Evolutionary conservation across 2,888 invertebrate species (phyloP).

Genomic region (Dynastes grantii): DNA sequence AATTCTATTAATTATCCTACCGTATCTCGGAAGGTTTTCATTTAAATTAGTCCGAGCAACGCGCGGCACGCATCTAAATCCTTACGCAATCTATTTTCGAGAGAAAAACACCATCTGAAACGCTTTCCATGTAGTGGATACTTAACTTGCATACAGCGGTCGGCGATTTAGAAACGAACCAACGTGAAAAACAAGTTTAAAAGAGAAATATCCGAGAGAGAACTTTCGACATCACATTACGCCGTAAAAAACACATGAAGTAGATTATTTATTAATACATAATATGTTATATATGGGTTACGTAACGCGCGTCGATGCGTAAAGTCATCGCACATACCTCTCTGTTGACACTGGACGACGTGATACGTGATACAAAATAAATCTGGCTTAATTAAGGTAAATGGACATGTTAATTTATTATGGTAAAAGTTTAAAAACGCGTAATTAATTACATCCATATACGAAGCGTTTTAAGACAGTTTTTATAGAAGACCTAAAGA

Average conservation of each 20-base stretch:
- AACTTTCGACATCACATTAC: conserved; percentile 20
- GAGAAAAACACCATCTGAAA: conserved; percentile 10
- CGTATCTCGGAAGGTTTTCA: conserved; percentile 22
- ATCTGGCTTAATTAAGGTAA: conserved; percentile 31
- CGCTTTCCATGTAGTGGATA: conserved; percentile 7
- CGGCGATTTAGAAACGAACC: background rate
- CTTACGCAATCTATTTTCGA: conserved; percentile 41
- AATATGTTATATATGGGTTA: conserved; percentile 10
- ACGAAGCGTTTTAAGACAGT: too few relatives aligned
- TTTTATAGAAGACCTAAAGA: too few relatives aligned
- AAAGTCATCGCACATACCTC: conserved; percentile 8
- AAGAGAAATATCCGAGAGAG: conserved; percentile 12
- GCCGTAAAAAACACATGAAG: conserved; percentile 13
- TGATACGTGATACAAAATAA: conserved; percentile 16
- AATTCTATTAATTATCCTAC: conserved; percentile 44
- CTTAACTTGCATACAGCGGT: background rate
- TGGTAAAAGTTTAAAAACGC: background rate
- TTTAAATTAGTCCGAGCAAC: conserved; percentile 30
- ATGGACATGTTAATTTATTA: conserved; percentile 27
- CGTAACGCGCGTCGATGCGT: conserved; percentile 2
- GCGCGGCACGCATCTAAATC: conserved; percentile 9
- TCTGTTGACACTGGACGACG: conserved; percentile 17
- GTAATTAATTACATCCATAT: background rate
- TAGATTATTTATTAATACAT: conserved; percentile 34
- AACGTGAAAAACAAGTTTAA: conserved; percentile 28